phyloP scores from a whole-genome alignment of 2,113 vertebrate genomes.

The Myrmophylax atrothorax region DNA sequence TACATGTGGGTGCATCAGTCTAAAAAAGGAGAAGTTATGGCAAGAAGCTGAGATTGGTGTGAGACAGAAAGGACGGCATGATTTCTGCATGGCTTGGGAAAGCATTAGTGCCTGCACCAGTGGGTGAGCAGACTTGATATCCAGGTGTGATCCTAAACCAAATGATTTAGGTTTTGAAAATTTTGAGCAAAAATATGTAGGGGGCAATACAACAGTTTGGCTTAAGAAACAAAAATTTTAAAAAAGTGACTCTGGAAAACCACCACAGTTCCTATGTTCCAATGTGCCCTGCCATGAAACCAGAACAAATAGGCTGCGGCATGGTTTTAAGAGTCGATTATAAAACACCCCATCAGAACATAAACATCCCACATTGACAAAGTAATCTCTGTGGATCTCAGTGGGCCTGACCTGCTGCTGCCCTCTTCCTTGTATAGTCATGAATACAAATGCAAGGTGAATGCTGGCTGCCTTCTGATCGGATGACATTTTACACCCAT shows the following conservation, averaged over 20 bases:
- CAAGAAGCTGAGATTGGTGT: neutral
- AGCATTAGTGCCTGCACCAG: neutral
- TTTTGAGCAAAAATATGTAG: neutral
- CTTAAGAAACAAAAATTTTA: neutral
- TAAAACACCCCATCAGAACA: slow-evolving; percentile 57
- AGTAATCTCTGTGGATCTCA: slow-evolving; percentile 60
- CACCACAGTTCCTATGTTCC: neutral
- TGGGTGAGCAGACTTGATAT: neutral
- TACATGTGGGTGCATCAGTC: rapidly evolving
- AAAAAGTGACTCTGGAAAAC: neutral
- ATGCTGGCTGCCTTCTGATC: slow-evolving; percentile 39
- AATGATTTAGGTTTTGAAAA: neutral
- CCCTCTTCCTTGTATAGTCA: slow-evolving; percentile 61
- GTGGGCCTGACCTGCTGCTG: slow-evolving; percentile 46
- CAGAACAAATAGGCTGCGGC: neutral
- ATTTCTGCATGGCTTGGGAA: neutral
- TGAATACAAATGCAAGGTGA: slow-evolving; percentile 68
- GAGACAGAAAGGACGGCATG: neutral
- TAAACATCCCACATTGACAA: slow-evolving; percentile 56
- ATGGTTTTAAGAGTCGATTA: slow-evolving; percentile 42
- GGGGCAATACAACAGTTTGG: rapidly evolving
- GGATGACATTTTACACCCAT: slow-evolving; percentile 43
- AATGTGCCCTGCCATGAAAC: neutral
- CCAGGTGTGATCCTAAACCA: neutral
- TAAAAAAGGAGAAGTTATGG: neutral